Evolutionary conservation across 1,140 invertebrate species (phyloP).

Genomic region (Heliconius congener): DNA sequence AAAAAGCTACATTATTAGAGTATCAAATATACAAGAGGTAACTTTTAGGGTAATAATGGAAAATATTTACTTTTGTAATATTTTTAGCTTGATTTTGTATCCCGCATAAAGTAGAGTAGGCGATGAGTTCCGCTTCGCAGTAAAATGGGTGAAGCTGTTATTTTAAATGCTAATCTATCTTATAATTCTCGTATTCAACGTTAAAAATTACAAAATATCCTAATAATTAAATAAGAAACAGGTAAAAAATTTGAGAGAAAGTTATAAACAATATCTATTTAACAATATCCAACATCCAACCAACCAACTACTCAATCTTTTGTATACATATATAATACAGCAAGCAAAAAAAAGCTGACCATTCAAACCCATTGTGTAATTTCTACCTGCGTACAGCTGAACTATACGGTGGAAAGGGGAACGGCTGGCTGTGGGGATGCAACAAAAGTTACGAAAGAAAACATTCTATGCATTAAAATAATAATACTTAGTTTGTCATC

Average conservation of each 20-base stretch:
- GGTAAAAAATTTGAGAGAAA: background rate
- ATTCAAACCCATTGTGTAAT: slow-evolving; percentile 15
- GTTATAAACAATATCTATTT: background rate
- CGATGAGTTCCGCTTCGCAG: too few species aligned
- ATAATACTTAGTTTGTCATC: background rate
- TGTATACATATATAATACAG: slow-evolving; percentile 1
- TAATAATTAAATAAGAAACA: background rate
- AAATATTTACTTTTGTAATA: too few species aligned
- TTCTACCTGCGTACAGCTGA: slow-evolving; percentile 17
- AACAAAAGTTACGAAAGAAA: background rate
- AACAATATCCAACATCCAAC: background rate
- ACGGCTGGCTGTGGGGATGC: background rate
- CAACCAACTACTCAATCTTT: background rate
- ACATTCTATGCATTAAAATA: background rate
- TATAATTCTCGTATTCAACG: too few species aligned
- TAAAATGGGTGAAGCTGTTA: too few species aligned
- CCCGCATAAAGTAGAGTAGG: too few species aligned
- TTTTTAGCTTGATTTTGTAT: too few species aligned
- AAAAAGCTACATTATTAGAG: too few species aligned
- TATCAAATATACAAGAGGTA: too few species aligned
- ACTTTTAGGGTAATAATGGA: too few species aligned
- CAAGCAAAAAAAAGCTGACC: background rate
- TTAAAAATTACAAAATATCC: too few species aligned
- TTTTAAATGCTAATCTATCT: too few species aligned
- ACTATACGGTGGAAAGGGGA: background rate